Base-by-base conservation (phyloP, 2,113 vertebrate genomes). In the Plotosus lineatus region DNA sequence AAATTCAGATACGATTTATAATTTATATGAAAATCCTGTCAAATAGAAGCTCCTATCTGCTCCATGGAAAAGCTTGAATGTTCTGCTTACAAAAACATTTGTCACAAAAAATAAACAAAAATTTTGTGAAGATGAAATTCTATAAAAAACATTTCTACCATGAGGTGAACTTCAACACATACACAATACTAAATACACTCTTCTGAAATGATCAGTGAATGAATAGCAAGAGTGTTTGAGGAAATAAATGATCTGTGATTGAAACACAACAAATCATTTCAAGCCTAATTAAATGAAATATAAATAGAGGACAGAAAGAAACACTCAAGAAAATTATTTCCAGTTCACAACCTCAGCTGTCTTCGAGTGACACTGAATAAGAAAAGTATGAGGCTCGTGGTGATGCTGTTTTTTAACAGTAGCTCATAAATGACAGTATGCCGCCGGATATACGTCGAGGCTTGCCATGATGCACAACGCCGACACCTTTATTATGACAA, bases 121-220 rank as follows among this genome's bases (percentile, higher is more conserved):
- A 73, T 63, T 23, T 15, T 51, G 50, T 19, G 31, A 77, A 63
- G 77, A 17, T 36, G 23, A 31, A 33, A 19, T 11, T 21, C 31
- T 44, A 84, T 65, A 80, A 84, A n/a, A 84, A 73, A 61, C 14
- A n/a, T 58, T 53, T 60, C 56, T 85, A 88, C 90, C 91, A 93
- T 80, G 75, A 90, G 89, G 82, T 77, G 38, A n/a, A 28, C 56
- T 26, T 38, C 23, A 44, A 12, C 36, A 38, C 65, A 65, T 36
- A 68, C 65, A 68, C 38, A 36, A 69, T 23, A 69, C 66, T 9
- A 44, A 0, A 5, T 7, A 44, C 12, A 8, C 26, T 19, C 26
- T 28, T 6, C 71, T 40, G 10, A 56, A 46, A 78, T 26, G 33
- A 36, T n/a, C n/a, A n/a, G n/a, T 6, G 9, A 10, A 60, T 12